Conservation (phyloP, 2,888 invertebrate genomes). For the Amblyteles armatorius region DNA sequence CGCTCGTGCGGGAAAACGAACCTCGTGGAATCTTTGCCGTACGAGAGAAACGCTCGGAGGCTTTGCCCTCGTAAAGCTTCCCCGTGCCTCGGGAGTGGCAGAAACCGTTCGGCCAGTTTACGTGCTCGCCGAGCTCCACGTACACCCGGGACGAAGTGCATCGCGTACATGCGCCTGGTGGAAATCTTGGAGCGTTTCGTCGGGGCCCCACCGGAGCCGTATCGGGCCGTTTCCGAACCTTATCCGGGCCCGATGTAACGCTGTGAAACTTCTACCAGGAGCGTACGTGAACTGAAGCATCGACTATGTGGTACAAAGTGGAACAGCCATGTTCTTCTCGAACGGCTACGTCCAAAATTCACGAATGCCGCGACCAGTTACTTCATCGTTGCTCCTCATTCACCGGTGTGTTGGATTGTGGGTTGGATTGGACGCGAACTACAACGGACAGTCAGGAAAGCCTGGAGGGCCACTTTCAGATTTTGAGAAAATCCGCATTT, state of each 20-base stretch:
- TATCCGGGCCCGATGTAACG: too few relatives aligned
- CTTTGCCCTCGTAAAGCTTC: constrained; percentile 42
- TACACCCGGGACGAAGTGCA: constrained; percentile 16
- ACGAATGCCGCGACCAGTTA: too few relatives aligned
- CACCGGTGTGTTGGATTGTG: too few relatives aligned
- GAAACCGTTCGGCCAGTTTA: constrained; percentile 41
- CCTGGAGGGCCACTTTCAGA: too few relatives aligned
- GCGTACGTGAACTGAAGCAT: constrained; percentile 1
- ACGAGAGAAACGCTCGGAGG: constrained; percentile 18
- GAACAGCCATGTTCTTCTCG: too few relatives aligned
- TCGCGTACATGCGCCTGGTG: neutral
- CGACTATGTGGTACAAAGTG: neutral
- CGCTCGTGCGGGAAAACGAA: constrained; percentile 20
- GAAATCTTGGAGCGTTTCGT: too few relatives aligned
- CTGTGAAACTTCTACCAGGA: too few relatives aligned
- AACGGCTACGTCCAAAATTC: too few relatives aligned
- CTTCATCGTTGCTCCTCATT: too few relatives aligned
- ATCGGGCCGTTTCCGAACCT: neutral
- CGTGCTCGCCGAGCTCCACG: constrained; percentile 32
- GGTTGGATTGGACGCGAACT: too few relatives aligned
- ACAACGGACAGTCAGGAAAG: too few relatives aligned
- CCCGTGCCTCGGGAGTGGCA: constrained; percentile 28
- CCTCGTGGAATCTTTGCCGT: constrained; percentile 38
- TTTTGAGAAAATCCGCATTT: too few relatives aligned
- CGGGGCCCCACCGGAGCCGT: neutral